These are phyloP conservation scores for Mormyrus proboscirostris DNA, from an alignment of 2,797 vertebrate genomes.

Conservation along the genomic window DNA sequence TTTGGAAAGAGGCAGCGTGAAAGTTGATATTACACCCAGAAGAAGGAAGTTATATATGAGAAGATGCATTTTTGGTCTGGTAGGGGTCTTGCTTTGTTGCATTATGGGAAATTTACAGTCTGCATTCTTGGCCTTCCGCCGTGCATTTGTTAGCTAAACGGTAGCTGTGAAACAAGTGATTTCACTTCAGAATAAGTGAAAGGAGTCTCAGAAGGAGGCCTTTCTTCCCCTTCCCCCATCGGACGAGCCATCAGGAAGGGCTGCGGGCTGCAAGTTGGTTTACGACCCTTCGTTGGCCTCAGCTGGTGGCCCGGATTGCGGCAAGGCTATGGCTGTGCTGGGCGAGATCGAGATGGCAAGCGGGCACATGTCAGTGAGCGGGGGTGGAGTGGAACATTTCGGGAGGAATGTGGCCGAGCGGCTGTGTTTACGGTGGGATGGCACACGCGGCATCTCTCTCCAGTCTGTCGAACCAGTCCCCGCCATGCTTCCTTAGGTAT, in stretches of 20 bases:
- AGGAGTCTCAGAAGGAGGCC: slow-evolving; percentile 24
- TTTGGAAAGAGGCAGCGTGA: not conserved
- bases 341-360: slow-evolving; percentile 8
- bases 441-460: not conserved
- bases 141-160: not conserved
- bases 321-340: not conserved
- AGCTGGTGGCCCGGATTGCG: not conserved
- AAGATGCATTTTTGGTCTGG: not conserved
- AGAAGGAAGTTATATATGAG: not conserved
- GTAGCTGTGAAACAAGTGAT: not conserved
- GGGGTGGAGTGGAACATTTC: not conserved
- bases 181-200: not conserved
- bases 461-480: not conserved
- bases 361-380: not conserved
- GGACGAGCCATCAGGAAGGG: not conserved
- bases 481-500: not conserved
- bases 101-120: not conserved
- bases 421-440: slow-evolving; percentile 3
- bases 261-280: not conserved
- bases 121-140: not conserved
- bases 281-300: not conserved
- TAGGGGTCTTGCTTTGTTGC: not conserved
- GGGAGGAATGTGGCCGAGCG: not conserved
- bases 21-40: not conserved
- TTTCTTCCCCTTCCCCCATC: slow-evolving; percentile 11